These are phyloP conservation scores for Rhynchomys soricoides DNA, from an alignment of 2,113 vertebrate genomes.

Conservation along the genomic window DNA sequence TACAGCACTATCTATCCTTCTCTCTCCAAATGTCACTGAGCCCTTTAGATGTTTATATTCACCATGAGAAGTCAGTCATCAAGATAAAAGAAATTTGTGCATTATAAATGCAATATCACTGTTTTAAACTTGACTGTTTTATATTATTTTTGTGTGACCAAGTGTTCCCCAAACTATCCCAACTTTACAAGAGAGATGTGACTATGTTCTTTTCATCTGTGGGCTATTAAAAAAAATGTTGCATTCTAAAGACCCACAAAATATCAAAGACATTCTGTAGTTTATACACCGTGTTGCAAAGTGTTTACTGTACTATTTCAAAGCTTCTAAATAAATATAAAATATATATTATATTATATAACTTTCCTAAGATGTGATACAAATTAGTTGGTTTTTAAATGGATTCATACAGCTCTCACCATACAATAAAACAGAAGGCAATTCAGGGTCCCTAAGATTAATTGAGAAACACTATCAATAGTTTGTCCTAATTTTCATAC, in stretches of 20 bases:
- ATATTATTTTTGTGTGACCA: conserved; percentile 97
- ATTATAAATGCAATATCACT: conserved; percentile 99
- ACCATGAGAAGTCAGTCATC: conserved; percentile 96
- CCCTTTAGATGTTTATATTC: conserved; percentile 96
- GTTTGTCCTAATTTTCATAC: conserved; percentile 84
- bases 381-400: conserved; percentile 91
- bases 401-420: conserved; percentile 86
- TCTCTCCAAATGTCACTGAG: conserved; percentile 94
- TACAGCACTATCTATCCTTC: conserved; percentile 97
- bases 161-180: conserved; percentile 93
- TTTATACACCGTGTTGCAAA: conserved; percentile 98
- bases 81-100: conserved; percentile 94
- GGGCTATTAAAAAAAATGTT: conserved; percentile 87
- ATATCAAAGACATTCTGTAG: conserved; percentile 96
- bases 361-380: conserved; percentile 93
- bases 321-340: conserved; percentile 99
- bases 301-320: conserved; percentile 99
- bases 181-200: conserved; percentile 94
- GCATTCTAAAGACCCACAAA: conserved; percentile 89
- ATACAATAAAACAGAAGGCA: conserved; percentile 85
- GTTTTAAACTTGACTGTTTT: conserved; percentile 99
- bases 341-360: conserved; percentile 93
- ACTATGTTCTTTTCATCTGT: conserved; percentile 90
- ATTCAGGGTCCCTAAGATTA: conserved; percentile 90
- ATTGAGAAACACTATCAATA: conserved; percentile 83